Base-by-base conservation (phyloP, 2,888 invertebrate species). In the Pachymerium ferrugineum region DNA sequence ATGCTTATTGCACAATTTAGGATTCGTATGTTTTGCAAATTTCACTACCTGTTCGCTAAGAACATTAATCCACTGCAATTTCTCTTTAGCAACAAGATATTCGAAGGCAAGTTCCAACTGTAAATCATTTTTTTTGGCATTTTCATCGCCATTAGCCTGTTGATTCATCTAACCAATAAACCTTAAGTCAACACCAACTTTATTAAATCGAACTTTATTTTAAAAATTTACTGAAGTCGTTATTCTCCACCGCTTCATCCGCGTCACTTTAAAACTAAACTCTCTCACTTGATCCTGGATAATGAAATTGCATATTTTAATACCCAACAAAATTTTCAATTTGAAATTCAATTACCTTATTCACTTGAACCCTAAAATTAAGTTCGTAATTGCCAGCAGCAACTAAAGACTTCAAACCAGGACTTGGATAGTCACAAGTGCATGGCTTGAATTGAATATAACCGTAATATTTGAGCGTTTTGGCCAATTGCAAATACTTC, bases 241-340 rank as follows among this genome's bases (percentile, higher is more conserved):
- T 70, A 98, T 94, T 78, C 97, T 87, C 98, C 98, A 99, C 80
- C 97, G 97, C 75, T 94, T 88, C 91, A 98, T 97, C 78, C 97
- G 86, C 0, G 97, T 97, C 42, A 97, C 94, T 83, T 94, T 93
- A 83, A 95, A 97, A 79, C 88, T 87, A 70, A 91, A 90, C 82
- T 97, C 97, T 77, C 88, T 88, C n/a, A 87, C 84, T 74, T 89
- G 31, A 75, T 74, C 73, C 76, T 76, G 54, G 16, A 42, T 19
- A 28, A 22, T 12, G 12, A 62, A n/a, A 54, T 14, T 12, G 16
- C 16, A 35, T 35, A 35, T n/a, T n/a, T n/a, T n/a, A n/a, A n/a
- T n/a, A n/a, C n/a, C n/a, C n/a, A n/a, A n/a, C n/a, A n/a, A n/a
- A n/a, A n/a, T n/a, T n/a, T n/a, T n/a, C n/a, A n/a, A 35, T 12